phyloP scores from a whole-genome alignment of 2,113 vertebrate species.

The Charina bottae region DNA sequence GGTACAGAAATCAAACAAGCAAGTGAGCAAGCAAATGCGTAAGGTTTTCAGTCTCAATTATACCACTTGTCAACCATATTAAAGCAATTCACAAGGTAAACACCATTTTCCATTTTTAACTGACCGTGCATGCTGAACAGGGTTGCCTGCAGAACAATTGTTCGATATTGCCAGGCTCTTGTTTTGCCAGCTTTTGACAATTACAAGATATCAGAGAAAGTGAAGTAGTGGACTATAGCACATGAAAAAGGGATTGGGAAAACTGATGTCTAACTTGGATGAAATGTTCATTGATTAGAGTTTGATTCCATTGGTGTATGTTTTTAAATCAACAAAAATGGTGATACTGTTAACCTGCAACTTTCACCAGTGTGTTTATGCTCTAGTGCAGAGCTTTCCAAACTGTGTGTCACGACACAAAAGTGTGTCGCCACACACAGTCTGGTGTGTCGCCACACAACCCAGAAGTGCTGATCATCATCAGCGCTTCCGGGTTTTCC shows the following conservation, averaged over 20 bases:
- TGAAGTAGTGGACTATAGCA: neutral
- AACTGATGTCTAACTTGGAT: neutral
- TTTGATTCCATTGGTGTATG: neutral
- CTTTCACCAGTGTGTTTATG: neutral
- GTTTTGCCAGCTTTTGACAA: neutral
- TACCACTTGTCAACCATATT: neutral
- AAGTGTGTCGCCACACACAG: no score
- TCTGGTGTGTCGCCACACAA: no score
- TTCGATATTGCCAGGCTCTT: neutral
- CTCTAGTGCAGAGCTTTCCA: no score
- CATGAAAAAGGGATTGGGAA: neutral
- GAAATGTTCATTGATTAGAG: neutral
- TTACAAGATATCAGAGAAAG: neutral
- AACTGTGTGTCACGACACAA: no score
- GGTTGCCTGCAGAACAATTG: neutral
- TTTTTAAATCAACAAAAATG: neutral
- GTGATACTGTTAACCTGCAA: neutral
- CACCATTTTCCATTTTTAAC: neutral
- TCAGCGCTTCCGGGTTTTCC: no score
- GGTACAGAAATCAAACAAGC: neutral
- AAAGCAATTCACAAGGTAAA: neutral
- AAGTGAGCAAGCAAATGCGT: neutral
- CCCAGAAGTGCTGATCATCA: no score
- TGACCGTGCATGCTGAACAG: neutral
- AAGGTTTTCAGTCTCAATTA: neutral